Evolutionary conservation across 2,113 vertebrate species (phyloP), one percentile per base, ranked within the genome.

Genomic region (Macheiramphus alcinus): DNA sequence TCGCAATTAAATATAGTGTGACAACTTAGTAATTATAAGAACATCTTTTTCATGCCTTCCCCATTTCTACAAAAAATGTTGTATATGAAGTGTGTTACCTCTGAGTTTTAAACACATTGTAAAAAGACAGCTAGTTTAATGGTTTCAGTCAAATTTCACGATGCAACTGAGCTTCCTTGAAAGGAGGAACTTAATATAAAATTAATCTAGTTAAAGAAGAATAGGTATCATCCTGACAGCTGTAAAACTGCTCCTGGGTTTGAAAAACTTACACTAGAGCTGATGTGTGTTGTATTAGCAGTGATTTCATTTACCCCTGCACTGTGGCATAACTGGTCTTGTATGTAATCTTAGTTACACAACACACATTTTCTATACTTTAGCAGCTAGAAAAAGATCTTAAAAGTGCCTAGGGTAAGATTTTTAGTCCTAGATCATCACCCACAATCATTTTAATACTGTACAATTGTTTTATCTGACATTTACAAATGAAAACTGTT

Each of bases 371-470:
- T 48, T 71, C n/a, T 87, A 20, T 66, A 48, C 50, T 83, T 93
- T 13, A 94, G 55, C 72, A 91, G 82, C 43, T 48, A 22, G 10
- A 48, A 74, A 45, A 84, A 63, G 52, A 84, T 91, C 50, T 62
- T n/a, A 70, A 48, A 62, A 47, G 47, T 72, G 22, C 68, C 11
- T 1, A 14, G 48, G 88, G 40, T 59, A 84, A 88, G 79, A 65
- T 83, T 95, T 96, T 86, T 42, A 59, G 79, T 93, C 48, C 68
- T 91, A 80, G 90, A 76, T 95, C n/a, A 68, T 73, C 55, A 66
- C 31, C 53, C 86, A 63, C 38, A 21, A 19, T 72, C 38, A 86
- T 94, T 97, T 92, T 79, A 45, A 62, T 82, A 68, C 23, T 34
- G 36, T 62, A 65, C 47, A 92, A 38, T 95, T 96, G 55, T 80